Evolutionary conservation across 2,888 invertebrate species (phyloP).

Genomic region (Leptinotarsa peninsularis): DNA sequence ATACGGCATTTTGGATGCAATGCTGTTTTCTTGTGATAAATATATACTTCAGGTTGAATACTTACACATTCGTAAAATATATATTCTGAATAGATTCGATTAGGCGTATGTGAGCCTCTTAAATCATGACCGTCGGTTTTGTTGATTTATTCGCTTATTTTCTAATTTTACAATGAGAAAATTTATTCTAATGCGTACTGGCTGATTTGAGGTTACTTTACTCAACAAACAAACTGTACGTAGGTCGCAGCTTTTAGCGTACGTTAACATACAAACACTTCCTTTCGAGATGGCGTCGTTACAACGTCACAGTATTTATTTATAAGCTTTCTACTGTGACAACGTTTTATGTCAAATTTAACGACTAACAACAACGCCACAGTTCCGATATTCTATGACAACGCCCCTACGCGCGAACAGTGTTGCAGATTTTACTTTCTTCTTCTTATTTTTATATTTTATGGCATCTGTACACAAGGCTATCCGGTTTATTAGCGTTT

Average conservation of each 20-base stretch:
- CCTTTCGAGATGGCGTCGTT: not conserved
- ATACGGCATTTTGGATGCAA: constrained; percentile 54
- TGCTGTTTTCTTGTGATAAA: not conserved
- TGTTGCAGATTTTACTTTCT: too few relatives aligned
- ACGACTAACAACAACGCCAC: too few relatives aligned
- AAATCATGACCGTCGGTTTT: not conserved
- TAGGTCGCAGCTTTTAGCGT: not conserved
- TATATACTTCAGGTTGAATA: not conserved
- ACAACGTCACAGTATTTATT: too few relatives aligned
- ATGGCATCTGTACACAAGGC: too few relatives aligned
- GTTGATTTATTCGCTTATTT: constrained; percentile 5
- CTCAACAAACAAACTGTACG: constrained; percentile 3
- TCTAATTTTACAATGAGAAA: not conserved
- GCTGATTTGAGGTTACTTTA: constrained; percentile 9
- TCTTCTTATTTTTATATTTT: too few relatives aligned
- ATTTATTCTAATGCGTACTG: constrained; percentile 7
- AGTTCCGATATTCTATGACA: too few relatives aligned
- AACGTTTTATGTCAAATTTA: too few relatives aligned
- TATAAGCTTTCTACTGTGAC: too few relatives aligned
- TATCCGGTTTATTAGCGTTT: too few relatives aligned
- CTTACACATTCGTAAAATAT: not conserved
- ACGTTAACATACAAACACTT: not conserved
- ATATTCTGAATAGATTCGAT: not conserved
- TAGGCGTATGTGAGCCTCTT: not conserved
- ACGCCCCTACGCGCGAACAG: too few relatives aligned